Evolutionary conservation across 2,113 vertebrate genomes (phyloP).

Genomic region (Macrotis lagotis): DNA sequence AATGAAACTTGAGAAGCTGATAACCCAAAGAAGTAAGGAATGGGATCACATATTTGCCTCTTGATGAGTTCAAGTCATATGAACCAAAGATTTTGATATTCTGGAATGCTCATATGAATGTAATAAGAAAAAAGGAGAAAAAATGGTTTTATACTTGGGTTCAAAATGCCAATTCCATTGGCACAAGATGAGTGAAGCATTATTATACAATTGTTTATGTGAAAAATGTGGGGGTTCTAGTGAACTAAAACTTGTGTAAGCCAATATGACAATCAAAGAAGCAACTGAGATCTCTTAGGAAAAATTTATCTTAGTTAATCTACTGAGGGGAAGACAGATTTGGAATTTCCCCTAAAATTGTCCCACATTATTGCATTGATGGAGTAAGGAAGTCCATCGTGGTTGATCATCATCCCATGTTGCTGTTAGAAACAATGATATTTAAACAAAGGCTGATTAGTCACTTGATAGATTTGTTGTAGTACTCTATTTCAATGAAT

Average conservation of each 20-base stretch:
- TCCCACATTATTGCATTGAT: no score
- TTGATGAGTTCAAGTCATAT: neutral
- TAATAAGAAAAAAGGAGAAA: neutral
- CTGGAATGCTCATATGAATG: neutral
- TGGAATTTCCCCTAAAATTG: no score
- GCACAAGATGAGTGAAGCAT: neutral
- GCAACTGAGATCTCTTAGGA: neutral
- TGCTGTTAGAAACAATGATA: no score
- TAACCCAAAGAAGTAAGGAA: neutral
- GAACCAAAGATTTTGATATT: neutral
- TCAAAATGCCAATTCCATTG: no score
- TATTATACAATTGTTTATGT: neutral
- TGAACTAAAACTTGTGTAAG: neutral
- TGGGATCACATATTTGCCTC: neutral
- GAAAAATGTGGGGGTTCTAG: no score
- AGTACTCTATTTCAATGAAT: neutral
- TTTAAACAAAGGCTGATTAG: neutral
- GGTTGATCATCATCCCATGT: no score
- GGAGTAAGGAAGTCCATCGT: no score
- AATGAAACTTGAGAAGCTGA: neutral
- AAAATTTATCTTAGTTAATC: neutral
- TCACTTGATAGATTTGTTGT: neutral
- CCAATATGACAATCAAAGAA: no score
- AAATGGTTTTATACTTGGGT: no score
- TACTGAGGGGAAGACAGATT: neutral